These are phyloP conservation scores for Oreochromis spilurus DNA, from an alignment of 2,113 vertebrate species.

Conservation along the genomic window DNA sequence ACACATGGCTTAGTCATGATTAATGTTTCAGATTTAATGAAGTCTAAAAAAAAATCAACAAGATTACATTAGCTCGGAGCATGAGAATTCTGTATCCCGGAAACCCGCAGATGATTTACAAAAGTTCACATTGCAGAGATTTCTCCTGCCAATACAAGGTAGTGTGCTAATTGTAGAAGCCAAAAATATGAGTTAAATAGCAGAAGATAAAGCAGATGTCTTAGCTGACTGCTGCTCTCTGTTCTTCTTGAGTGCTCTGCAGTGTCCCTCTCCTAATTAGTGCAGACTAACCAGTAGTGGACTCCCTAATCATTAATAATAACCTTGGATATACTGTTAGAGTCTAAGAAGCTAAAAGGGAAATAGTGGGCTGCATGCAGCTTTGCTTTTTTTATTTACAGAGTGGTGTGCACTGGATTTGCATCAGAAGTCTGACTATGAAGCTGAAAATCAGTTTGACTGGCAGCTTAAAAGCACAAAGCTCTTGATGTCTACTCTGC, in stretches of 20 bases:
- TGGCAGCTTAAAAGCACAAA: background rate
- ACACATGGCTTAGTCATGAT: background rate
- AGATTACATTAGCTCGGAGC: background rate
- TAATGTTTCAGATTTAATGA: background rate
- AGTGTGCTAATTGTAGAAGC: background rate
- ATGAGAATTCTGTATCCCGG: background rate
- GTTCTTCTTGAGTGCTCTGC: background rate
- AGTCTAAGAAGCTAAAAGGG: background rate
- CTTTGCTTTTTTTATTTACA: background rate
- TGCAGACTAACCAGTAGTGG: conserved; percentile 2
- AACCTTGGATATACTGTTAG: background rate
- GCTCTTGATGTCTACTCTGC: background rate
- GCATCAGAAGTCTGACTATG: background rate
- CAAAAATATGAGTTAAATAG: background rate
- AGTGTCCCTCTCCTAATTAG: conserved; percentile 20
- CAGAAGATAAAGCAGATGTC: background rate
- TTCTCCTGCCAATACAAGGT: background rate
- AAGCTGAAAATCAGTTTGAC: background rate
- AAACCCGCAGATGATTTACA: background rate
- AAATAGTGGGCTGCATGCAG: background rate
- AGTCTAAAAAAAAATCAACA: background rate
- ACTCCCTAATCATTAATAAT: conserved; percentile 34
- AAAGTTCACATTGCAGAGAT: background rate
- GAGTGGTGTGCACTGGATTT: background rate
- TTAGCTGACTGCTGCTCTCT: background rate